Conservation (phyloP, 2,113 vertebrate species). For the Sus scrofa region DNA sequence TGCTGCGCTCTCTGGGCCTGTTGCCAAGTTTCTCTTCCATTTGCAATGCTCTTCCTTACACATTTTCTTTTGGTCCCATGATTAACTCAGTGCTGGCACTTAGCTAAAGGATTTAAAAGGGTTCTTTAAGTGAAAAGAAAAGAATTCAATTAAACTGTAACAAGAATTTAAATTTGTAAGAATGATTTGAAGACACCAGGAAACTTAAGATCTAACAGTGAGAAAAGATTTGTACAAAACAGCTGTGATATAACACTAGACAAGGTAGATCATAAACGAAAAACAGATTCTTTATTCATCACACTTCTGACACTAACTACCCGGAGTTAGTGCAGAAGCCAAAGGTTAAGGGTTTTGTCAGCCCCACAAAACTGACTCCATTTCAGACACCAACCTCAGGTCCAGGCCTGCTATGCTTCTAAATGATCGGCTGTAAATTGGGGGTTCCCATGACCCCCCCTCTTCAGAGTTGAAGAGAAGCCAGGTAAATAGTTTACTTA, state of each 20-base stretch:
- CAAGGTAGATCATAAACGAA: background rate
- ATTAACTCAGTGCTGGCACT: conserved; percentile 6
- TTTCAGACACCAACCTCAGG: background rate
- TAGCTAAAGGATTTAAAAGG: background rate
- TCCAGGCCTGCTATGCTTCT: background rate
- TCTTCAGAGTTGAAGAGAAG: background rate
- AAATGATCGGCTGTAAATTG: background rate
- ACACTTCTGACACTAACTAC: background rate
- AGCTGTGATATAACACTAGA: background rate
- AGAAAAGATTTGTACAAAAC: background rate
- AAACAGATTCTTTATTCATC: background rate
- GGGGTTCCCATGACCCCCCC: background rate
- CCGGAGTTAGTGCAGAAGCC: background rate
- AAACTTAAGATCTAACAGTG: background rate
- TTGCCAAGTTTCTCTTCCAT: conserved; percentile 22
- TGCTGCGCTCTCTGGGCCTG: background rate
- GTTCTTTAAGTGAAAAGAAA: background rate
- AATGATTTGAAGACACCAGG: background rate
- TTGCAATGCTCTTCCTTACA: background rate
- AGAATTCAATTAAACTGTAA: conserved; percentile 8
- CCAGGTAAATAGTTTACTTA: background rate
- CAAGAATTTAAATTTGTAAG: background rate
- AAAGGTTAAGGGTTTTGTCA: background rate
- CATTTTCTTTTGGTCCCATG: background rate
- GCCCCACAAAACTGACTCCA: background rate